A percentile compares a stretch with the other conserved stretches of the same genome.
phyloP scores from a whole-genome alignment of 2,888 invertebrate species.

The Amphipoea lucens region DNA sequence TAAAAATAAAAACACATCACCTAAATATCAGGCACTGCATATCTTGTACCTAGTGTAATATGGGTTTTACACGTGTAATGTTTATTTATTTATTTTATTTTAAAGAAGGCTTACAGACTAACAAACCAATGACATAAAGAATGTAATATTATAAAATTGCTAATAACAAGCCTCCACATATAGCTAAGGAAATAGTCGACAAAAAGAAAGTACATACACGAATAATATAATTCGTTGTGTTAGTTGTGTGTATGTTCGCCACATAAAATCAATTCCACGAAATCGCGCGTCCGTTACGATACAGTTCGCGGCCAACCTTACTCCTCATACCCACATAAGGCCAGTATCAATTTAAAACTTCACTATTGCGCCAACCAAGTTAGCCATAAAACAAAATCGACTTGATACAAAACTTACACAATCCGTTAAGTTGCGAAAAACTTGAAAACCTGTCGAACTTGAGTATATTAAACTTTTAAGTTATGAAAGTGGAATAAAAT shows the following conservation, averaged over 20 bases:
- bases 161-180: no score
- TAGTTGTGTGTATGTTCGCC: no score
- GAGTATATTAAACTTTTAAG: conserved; percentile 24
- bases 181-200: no score
- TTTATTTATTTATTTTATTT: no score
- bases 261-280: not conserved
- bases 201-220: no score
- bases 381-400: conserved; percentile 29
- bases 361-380: conserved; percentile 24
- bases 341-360: conserved; percentile 20
- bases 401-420: conserved; percentile 31
- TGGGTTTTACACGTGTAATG: not conserved
- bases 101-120: no score
- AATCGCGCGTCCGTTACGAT: conserved; percentile 13
- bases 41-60: not conserved
- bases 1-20: not conserved
- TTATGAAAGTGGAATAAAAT: conserved; percentile 32
- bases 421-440: conserved; percentile 28
- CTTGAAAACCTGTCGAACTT: conserved; percentile 15
- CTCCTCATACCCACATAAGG: not conserved
- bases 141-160: no score
- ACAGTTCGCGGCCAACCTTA: conserved; percentile 19
- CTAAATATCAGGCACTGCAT: not conserved
- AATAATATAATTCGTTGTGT: no score
- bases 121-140: no score